Evolutionary conservation across 2,113 vertebrate species (phyloP), one percentile per base, ranked within the genome.

Genomic region (Choloepus hoffmanni): DNA sequence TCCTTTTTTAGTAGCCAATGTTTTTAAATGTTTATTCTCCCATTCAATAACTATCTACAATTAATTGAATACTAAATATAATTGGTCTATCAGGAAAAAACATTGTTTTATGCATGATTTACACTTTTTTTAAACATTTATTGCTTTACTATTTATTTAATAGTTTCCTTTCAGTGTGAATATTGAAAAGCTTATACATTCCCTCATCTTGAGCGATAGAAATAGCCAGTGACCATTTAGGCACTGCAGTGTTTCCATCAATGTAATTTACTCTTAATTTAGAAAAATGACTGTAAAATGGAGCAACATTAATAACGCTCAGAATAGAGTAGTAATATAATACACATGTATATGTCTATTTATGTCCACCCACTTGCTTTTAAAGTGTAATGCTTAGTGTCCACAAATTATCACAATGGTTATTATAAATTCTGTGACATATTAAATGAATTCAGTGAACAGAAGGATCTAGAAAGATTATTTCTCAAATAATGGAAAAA

Each of bases 261-360:
- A 30, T 36, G 16, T 78, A 84, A 90, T 77, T 92, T 94, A 67
- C 67, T 85, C 21, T 88, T 85, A 48, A 92, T 82, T 83, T 96
- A 84, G 85, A 96, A 82, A 95, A 95, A 91, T 86, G 19, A 48
- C 30, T 90, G 11, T 36, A 45, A 86, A 91, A 79, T 74, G 16
- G 96, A 91, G 23, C 21, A 89, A 48, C 9, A 85, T 60, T 92
- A 89, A 89, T 21, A 90, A 89, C 6, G 65, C 36, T 36, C 43
- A 83, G 9, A 77, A 50, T 4, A 76, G 68, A 89, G 4, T 89
- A 83, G 67, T 48, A 89, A 77, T 43, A 48, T 16, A 65, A 74
- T 53, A 82, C 86, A 55, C 73, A 73, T 67, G 5, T 4, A 90
- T 26, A 15, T 33, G 11, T 81, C 62, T 86, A 10, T 60, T 62